A percentile compares a stretch with the other conserved stretches of the same genome.
phyloP scores from a whole-genome alignment of 1,140 invertebrate species.

The Vollenhovia emeryi region DNA sequence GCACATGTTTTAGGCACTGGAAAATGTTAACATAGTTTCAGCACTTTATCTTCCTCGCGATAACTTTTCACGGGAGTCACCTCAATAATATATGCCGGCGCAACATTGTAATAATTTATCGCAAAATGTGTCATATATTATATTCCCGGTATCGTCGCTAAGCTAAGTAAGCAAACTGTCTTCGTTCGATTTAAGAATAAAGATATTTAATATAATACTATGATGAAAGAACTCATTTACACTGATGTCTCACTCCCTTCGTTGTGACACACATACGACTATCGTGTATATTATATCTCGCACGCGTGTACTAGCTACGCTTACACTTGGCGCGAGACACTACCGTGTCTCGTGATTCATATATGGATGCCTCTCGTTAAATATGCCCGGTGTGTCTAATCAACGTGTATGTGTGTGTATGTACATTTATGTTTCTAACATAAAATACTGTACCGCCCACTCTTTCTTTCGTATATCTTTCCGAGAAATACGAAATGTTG shows the following conservation, averaged over 20 bases:
- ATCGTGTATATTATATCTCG: slow-evolving; percentile 1
- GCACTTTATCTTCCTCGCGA: neutral
- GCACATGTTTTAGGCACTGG: slow-evolving; percentile 9
- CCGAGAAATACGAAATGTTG: neutral
- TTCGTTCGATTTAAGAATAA: slow-evolving; percentile 17
- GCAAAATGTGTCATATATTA: neutral
- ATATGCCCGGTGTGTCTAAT: neutral
- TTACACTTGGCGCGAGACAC: too few species aligned
- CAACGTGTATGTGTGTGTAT: neutral
- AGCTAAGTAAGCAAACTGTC: neutral
- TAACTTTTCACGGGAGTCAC: neutral
- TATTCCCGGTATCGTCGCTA: neutral
- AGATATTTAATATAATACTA: slow-evolving; percentile 23
- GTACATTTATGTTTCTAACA: neutral
- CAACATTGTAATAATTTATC: neutral
- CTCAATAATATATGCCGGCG: neutral
- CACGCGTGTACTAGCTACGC: too few species aligned
- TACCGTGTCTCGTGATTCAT: too few species aligned
- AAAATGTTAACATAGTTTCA: slow-evolving; percentile 21
- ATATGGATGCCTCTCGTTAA: neutral
- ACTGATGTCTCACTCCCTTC: neutral
- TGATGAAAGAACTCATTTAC: slow-evolving; percentile 11
- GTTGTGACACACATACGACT: neutral
- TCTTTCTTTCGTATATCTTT: neutral
- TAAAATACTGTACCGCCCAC: slow-evolving; percentile 7